phyloP scores from a whole-genome alignment of 2,888 invertebrate genomes.

The Pteria penguin region DNA sequence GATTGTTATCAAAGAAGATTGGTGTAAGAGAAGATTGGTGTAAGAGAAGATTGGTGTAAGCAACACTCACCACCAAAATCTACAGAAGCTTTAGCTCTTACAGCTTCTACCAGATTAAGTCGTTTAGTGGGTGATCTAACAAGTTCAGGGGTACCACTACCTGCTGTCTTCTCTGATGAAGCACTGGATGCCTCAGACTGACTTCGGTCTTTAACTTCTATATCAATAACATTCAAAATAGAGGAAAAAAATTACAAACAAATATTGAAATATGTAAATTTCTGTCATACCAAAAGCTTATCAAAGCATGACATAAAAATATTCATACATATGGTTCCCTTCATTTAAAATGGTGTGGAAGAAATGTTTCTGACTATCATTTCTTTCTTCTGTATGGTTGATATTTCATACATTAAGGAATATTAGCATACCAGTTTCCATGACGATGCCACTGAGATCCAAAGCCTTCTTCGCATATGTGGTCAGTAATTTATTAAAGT shows the following conservation, averaged over 20 bases:
- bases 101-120: constrained; percentile 33
- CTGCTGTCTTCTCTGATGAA: constrained; percentile 26
- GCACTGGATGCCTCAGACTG: constrained; percentile 25
- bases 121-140: constrained; percentile 21
- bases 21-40: too few relatives aligned
- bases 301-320: neutral
- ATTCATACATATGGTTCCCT: neutral
- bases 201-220: constrained; percentile 40
- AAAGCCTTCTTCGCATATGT: constrained; percentile 75
- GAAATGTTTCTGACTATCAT: neutral
- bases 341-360: neutral
- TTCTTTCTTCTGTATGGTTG: constrained; percentile 7
- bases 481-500: constrained; percentile 72
- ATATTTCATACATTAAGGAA: too few relatives aligned
- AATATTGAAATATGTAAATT: too few relatives aligned
- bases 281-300: neutral
- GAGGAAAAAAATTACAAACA: too few relatives aligned
- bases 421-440: too few relatives aligned
- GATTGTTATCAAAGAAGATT: too few relatives aligned
- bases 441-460: constrained; percentile 58
- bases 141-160: neutral
- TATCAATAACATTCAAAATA: neutral
- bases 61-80: constrained; percentile 63
- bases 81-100: constrained; percentile 46
- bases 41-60: too few relatives aligned